Evolutionary conservation across 2,113 vertebrate genomes (phyloP), one percentile per base, ranked within the genome.

Genomic region (Trochalopteron elliotii): DNA sequence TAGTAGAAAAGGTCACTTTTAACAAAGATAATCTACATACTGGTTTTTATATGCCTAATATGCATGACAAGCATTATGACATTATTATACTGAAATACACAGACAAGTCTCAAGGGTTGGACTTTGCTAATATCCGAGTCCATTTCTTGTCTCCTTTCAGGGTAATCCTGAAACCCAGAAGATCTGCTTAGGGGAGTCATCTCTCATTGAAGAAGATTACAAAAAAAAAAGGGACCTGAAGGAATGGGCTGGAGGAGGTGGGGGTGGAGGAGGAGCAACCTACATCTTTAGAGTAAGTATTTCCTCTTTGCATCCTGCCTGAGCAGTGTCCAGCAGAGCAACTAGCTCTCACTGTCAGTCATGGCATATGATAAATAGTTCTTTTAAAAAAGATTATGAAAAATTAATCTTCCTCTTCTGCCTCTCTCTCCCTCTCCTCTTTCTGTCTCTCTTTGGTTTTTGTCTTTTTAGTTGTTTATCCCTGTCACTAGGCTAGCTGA

Each of bases 231-330:
- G 78, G 27, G 72, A 96, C 25, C 86, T 91, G 19, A 81, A 92
- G 39, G 97, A 98, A 83, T 98, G 98, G 98, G 98, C 98, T 10
- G 98, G 99, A 35, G 99, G 99, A 64, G 99, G 99, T 91, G 99
- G 99, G 2, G 99, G 99, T 8, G 99, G 99, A 37, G 98, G 99
- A 35, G 99, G 98, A 59, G 98, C 98, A 92, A 99, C 99, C 6
- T 98, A 97, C 39, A 96, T 99, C 89, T 99, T 98, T 80, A 98
- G 98, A 97, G 98, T 99, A 97, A 94, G 80, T 85, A 55, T 74
- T 47, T 35, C 40, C 35, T 64, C 28, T 60, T 70, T 74, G 35
- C 30, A 42, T 37, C 15, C 27, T 80, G 15, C n/a, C 59, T 70
- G 37, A 89, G 49, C 39, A 44, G 31, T 15, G 60, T 55, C 77